A percentile compares a stretch with the other conserved stretches of the same genome.
Evolutionary conservation across 2,888 invertebrate genomes (phyloP).

Genomic region (Cheiracanthium punctorium): DNA sequence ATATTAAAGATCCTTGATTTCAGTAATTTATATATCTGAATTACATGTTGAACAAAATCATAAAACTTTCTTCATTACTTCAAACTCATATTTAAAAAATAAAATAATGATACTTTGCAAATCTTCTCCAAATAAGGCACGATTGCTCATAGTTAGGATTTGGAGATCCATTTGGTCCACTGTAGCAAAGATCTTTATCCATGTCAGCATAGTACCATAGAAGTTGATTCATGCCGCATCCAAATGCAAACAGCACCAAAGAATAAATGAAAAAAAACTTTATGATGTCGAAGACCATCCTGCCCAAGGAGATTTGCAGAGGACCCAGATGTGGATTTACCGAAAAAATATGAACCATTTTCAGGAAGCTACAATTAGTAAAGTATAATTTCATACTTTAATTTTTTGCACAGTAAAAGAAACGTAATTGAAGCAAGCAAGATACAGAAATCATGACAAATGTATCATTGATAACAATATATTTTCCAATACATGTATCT

Average conservation of each 20-base stretch:
- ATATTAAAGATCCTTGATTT: too few species aligned
- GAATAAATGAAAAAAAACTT: slow-evolving; percentile 78
- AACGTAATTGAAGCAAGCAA: too few species aligned
- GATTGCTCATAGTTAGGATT: slow-evolving; percentile 65
- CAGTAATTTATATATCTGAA: too few species aligned
- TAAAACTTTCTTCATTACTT: too few species aligned
- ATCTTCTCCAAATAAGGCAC: slow-evolving; percentile 72
- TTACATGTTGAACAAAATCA: too few species aligned
- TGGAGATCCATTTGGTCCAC: slow-evolving; percentile 39
- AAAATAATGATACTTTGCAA: slow-evolving; percentile 69
- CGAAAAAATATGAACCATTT: slow-evolving; percentile 79
- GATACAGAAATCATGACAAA: too few species aligned
- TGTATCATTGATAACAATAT: too few species aligned
- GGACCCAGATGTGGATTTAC: slow-evolving; percentile 79
- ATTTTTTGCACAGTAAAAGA: too few species aligned
- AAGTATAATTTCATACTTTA: too few species aligned
- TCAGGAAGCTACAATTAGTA: slow-evolving; percentile 78
- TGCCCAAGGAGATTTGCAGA: slow-evolving; percentile 78
- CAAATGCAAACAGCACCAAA: slow-evolving; percentile 73
- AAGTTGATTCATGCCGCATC: slow-evolving; percentile 80
- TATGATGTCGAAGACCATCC: slow-evolving; percentile 79
- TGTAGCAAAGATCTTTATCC: slow-evolving; percentile 89
- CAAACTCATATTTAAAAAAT: too few species aligned
- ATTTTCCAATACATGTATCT: too few species aligned
- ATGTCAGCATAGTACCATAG: slow-evolving; percentile 94